Percentiles rank a stretch among this genome's conserved stretches.
Conservation (phyloP, 2,888 invertebrate species). For the Lithosia quadra region DNA sequence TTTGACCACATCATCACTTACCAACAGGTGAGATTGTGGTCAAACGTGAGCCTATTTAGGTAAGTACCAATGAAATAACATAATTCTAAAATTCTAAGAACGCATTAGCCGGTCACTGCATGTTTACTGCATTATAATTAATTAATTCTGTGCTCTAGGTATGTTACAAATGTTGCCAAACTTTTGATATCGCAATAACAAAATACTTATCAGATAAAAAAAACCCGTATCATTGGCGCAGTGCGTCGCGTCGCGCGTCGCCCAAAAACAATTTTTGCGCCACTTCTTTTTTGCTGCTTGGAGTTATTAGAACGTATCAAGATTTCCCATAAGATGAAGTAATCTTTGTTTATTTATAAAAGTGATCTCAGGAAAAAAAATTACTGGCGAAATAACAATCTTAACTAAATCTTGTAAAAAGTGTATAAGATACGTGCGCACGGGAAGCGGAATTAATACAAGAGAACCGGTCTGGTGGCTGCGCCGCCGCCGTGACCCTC, state of each 20-base stretch:
- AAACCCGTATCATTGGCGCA: background rate
- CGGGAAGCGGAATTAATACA: conserved; percentile 7
- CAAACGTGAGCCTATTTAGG: too few species aligned
- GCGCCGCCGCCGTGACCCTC: background rate
- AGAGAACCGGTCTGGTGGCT: background rate
- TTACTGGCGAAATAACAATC: background rate
- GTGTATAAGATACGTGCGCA: background rate
- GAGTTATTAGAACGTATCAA: background rate
- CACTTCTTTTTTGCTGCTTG: background rate
- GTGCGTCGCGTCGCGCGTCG: too few species aligned
- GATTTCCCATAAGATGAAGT: conserved; percentile 6
- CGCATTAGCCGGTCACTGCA: too few species aligned
- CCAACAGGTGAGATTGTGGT: too few species aligned
- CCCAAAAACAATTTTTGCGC: background rate
- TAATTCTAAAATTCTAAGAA: too few species aligned
- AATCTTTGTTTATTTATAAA: conserved; percentile 5
- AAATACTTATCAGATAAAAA: background rate
- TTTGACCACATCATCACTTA: too few species aligned
- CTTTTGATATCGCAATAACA: background rate
- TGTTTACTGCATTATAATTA: too few species aligned
- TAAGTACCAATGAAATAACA: too few species aligned
- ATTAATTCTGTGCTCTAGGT: too few species aligned
- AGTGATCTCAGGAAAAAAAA: background rate
- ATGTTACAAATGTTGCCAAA: background rate
- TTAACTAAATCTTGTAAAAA: background rate